Conservation (phyloP, 2,797 vertebrate genomes). For the Platalea minor region DNA sequence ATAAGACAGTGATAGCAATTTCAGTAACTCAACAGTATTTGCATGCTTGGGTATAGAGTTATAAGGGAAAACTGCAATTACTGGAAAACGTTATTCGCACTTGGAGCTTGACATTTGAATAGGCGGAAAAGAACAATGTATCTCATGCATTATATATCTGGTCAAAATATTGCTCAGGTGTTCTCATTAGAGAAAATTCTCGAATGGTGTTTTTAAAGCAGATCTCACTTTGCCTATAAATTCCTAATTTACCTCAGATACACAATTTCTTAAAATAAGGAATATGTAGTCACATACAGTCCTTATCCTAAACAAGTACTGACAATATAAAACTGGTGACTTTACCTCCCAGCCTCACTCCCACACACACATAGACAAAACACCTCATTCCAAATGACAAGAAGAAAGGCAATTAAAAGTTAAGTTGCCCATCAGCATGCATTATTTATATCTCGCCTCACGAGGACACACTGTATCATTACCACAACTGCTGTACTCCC, state of each 20-base stretch:
- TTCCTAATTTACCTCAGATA: background rate
- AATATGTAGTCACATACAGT: background rate
- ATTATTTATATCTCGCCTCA: background rate
- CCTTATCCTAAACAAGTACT: background rate
- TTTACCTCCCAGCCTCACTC: background rate
- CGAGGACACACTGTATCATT: background rate
- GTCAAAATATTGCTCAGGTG: background rate
- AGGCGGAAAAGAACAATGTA: background rate
- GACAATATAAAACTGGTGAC: background rate
- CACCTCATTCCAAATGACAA: background rate
- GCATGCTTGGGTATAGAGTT: background rate
- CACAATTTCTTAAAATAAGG: background rate
- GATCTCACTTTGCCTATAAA: background rate
- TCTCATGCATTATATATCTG: background rate
- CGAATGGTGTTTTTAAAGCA: rapidly evolving
- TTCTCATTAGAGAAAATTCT: background rate
- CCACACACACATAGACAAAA: background rate
- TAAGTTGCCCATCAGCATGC: background rate
- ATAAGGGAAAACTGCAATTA: background rate
- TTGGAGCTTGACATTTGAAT: background rate
- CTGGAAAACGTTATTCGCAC: background rate
- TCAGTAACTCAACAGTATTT: background rate
- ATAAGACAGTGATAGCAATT: background rate
- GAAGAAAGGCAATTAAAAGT: background rate
- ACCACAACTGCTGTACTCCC: background rate